These are phyloP conservation scores for Brachionus plicatilis DNA, from an alignment of 1,140 invertebrate species.

Conservation along the genomic window DNA sequence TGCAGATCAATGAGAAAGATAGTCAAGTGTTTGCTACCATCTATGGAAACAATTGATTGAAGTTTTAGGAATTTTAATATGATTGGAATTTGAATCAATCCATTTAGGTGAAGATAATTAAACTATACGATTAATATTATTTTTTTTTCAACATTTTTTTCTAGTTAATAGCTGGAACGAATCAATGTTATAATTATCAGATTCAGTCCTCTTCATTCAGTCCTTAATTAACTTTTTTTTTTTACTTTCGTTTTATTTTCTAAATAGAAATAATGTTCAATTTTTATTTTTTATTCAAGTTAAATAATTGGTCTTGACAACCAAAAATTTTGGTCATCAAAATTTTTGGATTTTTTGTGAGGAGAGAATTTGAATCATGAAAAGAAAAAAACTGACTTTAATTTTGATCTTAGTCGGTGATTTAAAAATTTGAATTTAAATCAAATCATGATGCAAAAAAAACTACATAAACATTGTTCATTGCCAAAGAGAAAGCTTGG, in stretches of 20 bases:
- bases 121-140: neutral
- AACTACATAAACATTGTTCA: too few species aligned
- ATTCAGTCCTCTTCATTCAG: neutral
- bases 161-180: neutral
- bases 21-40: neutral
- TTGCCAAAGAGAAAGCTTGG: too few species aligned
- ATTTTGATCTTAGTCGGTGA: too few species aligned
- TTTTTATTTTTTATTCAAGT: neutral
- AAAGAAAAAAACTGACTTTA: too few species aligned
- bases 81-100: slow-evolving; percentile 4
- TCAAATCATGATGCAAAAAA: too few species aligned
- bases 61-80: neutral
- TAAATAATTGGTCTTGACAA: too few species aligned
- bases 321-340: too few species aligned
- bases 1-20: neutral
- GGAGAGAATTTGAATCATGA: too few species aligned
- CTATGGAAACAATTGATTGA: neutral
- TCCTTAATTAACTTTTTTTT: neutral
- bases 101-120: neutral
- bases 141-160: neutral
- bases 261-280: neutral
- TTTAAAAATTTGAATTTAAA: too few species aligned
- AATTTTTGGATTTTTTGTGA: too few species aligned
- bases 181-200: neutral
- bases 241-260: neutral